These are phyloP conservation scores for Actenoides hombroni DNA, from an alignment of 2,113 vertebrate genomes.

Conservation along the genomic window DNA sequence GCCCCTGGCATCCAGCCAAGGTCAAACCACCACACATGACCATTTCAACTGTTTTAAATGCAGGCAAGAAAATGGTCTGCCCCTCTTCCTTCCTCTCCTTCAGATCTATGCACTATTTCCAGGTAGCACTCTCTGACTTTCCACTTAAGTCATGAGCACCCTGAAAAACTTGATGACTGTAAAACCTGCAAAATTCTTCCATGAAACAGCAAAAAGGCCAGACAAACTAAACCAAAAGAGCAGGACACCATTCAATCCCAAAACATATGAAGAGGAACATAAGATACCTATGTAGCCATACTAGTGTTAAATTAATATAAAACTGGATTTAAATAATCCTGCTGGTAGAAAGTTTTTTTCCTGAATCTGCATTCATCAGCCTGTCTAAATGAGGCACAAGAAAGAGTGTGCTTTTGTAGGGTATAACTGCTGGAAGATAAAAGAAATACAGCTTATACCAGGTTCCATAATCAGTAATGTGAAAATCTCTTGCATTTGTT, in stretches of 20 bases:
- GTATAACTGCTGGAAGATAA: background rate
- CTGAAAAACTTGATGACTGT: background rate
- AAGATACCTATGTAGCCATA: background rate
- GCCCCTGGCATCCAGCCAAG: too few relatives aligned
- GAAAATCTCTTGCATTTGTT: background rate
- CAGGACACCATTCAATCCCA: background rate
- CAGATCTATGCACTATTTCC: background rate
- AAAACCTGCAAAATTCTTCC: background rate
- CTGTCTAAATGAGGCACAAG: background rate
- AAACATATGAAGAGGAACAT: background rate
- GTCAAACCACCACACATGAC: too few relatives aligned
- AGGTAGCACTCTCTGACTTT: background rate
- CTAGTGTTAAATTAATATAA: background rate
- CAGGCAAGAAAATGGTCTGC: background rate
- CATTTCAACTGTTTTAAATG: background rate
- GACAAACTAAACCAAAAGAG: background rate
- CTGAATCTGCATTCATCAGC: background rate
- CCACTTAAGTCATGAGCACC: background rate
- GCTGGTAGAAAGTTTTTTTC: background rate
- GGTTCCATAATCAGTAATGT: background rate
- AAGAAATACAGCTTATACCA: background rate
- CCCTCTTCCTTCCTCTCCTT: background rate
- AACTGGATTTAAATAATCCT: background rate
- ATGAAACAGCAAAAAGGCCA: background rate
- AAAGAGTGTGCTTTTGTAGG: background rate